These are phyloP conservation scores for Heteractis magnifica DNA, from an alignment of 92 coral and sea anemone genomes.

Conservation along the genomic window DNA sequence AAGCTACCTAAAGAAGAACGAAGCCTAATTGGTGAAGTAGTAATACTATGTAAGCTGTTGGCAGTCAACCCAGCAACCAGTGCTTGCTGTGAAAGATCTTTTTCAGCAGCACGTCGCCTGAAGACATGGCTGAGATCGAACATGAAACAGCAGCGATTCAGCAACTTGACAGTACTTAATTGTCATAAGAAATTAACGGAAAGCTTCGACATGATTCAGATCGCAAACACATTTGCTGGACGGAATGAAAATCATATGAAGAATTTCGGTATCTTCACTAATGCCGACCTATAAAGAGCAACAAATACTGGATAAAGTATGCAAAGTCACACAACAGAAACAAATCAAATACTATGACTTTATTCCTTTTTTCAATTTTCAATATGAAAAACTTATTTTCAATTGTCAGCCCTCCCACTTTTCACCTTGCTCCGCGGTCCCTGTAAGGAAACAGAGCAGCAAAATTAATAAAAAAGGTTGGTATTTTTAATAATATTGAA, in stretches of 20 bases:
- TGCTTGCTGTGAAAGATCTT: slow-evolving; percentile 42
- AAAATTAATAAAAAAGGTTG: no score
- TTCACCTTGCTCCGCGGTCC: no score
- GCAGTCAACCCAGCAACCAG: slow-evolving; percentile 52
- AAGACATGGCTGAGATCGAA: slow-evolving; percentile 50
- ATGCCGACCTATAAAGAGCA: no score
- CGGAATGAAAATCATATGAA: no score
- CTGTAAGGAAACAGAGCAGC: no score
- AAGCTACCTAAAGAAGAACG: slow-evolving; percentile 43
- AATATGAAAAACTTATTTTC: no score
- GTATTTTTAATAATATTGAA: no score
- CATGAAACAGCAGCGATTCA: slow-evolving; percentile 43
- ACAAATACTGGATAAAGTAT: not conserved
- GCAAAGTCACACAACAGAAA: no score
- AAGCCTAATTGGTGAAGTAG: slow-evolving; percentile 35
- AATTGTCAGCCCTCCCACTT: no score
- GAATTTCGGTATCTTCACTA: no score
- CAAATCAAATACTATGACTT: no score
- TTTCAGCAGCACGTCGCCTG: slow-evolving; percentile 47
- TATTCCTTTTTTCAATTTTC: no score
- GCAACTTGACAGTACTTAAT: slow-evolving; percentile 46
- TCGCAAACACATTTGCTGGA: slow-evolving; percentile 8
- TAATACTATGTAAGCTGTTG: slow-evolving; percentile 37
- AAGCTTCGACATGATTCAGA: slow-evolving; percentile 30
- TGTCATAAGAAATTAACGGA: slow-evolving; percentile 53